These are phyloP conservation scores for Ips nitidus DNA, from an alignment of 1,140 invertebrate genomes.

Conservation along the genomic window DNA sequence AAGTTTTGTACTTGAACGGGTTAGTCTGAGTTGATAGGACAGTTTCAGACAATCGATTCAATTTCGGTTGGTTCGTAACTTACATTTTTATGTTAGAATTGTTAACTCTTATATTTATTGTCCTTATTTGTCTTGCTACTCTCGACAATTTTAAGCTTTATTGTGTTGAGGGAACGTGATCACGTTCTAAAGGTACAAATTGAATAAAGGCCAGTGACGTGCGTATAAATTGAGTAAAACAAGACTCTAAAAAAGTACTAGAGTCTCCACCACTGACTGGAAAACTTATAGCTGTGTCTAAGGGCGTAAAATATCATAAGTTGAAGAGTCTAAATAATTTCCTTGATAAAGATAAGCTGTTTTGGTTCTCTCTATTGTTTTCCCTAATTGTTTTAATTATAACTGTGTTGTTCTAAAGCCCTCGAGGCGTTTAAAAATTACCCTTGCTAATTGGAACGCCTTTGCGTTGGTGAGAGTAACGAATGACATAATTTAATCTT, in stretches of 20 bases:
- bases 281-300: neutral
- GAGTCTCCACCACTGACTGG: too few species aligned
- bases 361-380: constrained; percentile 36
- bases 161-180: constrained; percentile 24
- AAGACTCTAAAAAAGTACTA: too few species aligned
- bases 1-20: too few species aligned
- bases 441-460: constrained; percentile 25
- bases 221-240: constrained; percentile 4
- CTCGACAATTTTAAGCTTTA: constrained; percentile 19
- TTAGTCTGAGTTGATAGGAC: too few species aligned
- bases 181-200: constrained; percentile 19
- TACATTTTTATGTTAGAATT: too few species aligned
- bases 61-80: too few species aligned
- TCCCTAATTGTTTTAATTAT: constrained; percentile 36
- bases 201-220: constrained; percentile 28
- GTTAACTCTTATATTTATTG: constrained; percentile 1
- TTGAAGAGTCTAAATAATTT: constrained; percentile 25
- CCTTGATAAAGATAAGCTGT: constrained; percentile 35
- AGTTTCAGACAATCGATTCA: too few species aligned
- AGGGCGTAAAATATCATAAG: constrained; percentile 22
- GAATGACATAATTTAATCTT: constrained; percentile 4
- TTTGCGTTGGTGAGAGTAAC: neutral
- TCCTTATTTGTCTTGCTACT: constrained; percentile 10
- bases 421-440: constrained; percentile 26
- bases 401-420: constrained; percentile 29